Evolutionary conservation across 2,888 invertebrate genomes (phyloP).

Genomic region (Nemotelus pantherinus): DNA sequence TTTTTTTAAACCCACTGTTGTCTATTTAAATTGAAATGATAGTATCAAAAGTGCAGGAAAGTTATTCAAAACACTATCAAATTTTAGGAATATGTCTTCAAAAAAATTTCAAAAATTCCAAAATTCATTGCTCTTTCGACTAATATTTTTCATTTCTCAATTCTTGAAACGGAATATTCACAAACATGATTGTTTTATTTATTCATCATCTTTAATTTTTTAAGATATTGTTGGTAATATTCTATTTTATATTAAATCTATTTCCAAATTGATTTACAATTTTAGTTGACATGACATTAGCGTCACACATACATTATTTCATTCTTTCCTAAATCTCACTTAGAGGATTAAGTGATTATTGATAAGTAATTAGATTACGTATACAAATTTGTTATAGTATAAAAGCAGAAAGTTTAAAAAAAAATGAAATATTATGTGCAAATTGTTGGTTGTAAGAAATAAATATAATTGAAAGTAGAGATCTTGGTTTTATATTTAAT

Average conservation of each 20-base stretch:
- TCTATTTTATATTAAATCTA: neutral
- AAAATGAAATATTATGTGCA: slow-evolving; percentile 9
- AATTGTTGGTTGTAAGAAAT: slow-evolving; percentile 23
- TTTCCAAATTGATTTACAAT: no score
- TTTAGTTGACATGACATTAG: no score
- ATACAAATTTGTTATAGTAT: neutral
- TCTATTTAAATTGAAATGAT: neutral
- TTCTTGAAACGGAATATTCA: no score
- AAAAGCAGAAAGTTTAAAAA: neutral
- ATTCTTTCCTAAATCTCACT: no score
- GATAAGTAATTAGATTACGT: neutral
- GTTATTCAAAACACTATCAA: no score
- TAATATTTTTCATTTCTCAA: no score
- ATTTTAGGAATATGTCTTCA: no score
- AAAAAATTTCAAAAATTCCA: no score
- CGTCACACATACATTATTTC: no score
- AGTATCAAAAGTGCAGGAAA: no score
- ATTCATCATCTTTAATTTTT: slow-evolving; percentile 30
- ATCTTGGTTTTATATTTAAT: neutral
- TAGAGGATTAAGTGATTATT: neutral
- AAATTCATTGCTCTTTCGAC: no score
- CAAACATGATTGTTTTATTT: slow-evolving; percentile 20
- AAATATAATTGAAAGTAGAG: slow-evolving; percentile 4
- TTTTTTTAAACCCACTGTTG: neutral
- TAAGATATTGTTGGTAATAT: slow-evolving; percentile 24